Evolutionary conservation across 2,797 vertebrate species (phyloP).

Genomic region (Tympanoctomys barrerae): DNA sequence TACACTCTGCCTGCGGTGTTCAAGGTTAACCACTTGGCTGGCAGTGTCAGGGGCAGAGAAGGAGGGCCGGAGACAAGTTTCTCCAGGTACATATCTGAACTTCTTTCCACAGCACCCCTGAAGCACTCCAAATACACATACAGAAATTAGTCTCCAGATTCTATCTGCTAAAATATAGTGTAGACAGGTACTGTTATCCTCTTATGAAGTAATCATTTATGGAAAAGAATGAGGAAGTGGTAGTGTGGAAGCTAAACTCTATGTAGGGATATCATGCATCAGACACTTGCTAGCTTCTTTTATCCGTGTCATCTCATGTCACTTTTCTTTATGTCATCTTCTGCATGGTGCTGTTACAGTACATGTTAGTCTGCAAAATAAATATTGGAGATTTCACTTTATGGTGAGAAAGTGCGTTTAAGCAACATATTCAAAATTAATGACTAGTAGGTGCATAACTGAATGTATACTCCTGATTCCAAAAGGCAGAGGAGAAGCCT

Average conservation of each 20-base stretch:
- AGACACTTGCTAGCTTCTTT: not conserved
- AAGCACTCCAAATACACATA: not conserved
- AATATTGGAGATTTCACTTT: not conserved
- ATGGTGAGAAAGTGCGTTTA: not conserved
- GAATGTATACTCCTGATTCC: not conserved
- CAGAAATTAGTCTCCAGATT: not conserved
- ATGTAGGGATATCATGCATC: not conserved
- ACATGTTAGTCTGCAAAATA: not conserved
- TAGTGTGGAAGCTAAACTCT: not conserved
- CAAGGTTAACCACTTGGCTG: not conserved
- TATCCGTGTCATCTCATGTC: not conserved
- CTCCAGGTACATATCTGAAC: not conserved
- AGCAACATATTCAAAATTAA: not conserved
- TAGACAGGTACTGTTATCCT: not conserved
- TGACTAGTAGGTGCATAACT: not conserved
- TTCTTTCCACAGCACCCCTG: not conserved
- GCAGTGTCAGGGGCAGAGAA: accelerated
- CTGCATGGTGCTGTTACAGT: not conserved
- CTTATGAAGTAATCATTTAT: not conserved
- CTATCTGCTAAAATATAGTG: not conserved
- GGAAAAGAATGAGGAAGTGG: not conserved
- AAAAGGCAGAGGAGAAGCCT: not conserved
- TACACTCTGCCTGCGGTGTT: not conserved
- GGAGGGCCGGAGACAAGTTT: not conserved
- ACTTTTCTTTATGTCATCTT: not conserved